Base-by-base conservation (phyloP, 1,140 invertebrate genomes). In the Sminthurinus signatus region DNA sequence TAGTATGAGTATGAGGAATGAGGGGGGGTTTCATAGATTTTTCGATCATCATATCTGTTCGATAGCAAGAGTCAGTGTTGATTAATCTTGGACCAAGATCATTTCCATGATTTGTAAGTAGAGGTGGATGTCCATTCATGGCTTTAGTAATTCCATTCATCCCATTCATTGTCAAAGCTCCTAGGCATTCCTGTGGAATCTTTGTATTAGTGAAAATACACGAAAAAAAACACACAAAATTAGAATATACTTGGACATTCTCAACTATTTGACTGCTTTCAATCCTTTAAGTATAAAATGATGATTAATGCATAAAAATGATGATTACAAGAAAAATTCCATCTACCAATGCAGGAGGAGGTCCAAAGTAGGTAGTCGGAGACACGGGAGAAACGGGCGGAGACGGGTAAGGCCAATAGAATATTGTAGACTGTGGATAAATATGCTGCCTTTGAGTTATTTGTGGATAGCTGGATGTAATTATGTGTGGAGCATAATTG, bases 341-440 rank as follows among this genome's bases (percentile, higher is more conserved):
- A n/a, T n/a, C n/a, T 36, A 63, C 65, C 54, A 67, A 43, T 19
- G 65, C 65, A 23, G 60, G 65, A 31, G 65, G 43, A 8, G 54
- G 42, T 5, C 61, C 61, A 46, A 60, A 67, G 46, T 68, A 64
- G 78, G 69, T 91, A n/a, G n/a, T n/a, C n/a, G n/a, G n/a, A n/a
- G n/a, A n/a, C n/a, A n/a, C n/a, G 10, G 91, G 90, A 36, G 90
- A 93, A 1, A 94, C 89, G 0, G 91, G 91, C 36, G 91, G 91
- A 68, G 89, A 93, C 15, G 91, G 91, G 78, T 94, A 94, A 0
- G 87, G 86, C 66, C 66, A 68, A 43, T 68, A 68, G 57, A 68
- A 60, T 5, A 68, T 64, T n/a, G n/a, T n/a, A n/a, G n/a, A n/a
- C 43, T 68, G 62, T 19, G 66, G 62, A 36, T 68, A 68, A n/a